Conservation (phyloP, 2,113 vertebrate species). For the Bolborhynchus lineola region DNA sequence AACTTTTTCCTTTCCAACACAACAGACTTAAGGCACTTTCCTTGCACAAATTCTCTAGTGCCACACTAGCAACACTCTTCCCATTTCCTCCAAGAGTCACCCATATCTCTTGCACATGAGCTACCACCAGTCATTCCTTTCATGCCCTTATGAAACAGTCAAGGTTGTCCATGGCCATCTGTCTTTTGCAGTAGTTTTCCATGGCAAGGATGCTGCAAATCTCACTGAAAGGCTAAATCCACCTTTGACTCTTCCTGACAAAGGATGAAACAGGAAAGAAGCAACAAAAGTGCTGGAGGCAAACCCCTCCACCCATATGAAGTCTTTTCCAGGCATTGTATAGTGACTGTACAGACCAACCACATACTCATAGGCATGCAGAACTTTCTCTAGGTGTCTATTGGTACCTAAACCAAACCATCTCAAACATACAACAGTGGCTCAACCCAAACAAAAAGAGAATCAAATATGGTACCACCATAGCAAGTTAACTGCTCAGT, state of each 20-base stretch:
- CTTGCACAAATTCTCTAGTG: not conserved
- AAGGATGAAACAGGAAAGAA: not conserved
- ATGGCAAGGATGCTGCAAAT: not conserved
- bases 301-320: not conserved
- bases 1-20: not conserved
- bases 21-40: not conserved
- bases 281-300: not conserved
- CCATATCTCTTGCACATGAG: not conserved
- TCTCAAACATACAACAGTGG: not conserved
- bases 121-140: not conserved
- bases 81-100: not conserved
- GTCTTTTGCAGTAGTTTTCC: not conserved
- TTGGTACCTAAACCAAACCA: not conserved
- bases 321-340: not conserved
- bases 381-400: not conserved
- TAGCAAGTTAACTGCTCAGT: not conserved
- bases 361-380: rapidly evolving
- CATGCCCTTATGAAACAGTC: not conserved
- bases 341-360: not conserved
- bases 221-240: not conserved
- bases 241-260: not conserved
- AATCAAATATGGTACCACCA: not conserved
- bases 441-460: not conserved
- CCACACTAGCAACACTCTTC: not conserved
- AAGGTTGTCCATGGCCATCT: not conserved